Evolutionary conservation across 2,888 invertebrate genomes (phyloP), one percentile per base, ranked within the genome.

Genomic region (Scaptomyza polygonia): DNA sequence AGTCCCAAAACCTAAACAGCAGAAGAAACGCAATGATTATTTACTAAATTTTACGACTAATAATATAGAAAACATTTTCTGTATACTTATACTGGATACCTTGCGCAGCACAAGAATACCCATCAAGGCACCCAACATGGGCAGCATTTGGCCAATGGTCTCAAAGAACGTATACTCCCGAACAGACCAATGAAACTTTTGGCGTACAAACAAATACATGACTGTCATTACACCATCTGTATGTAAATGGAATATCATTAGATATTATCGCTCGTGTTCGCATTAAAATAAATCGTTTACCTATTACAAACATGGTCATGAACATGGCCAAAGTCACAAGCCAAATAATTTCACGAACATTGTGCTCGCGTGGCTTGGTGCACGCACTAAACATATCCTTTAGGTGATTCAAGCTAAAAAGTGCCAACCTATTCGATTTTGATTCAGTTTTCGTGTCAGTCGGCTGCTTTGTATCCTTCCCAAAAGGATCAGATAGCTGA

Each of bases 171-270:
- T 95, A 79, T 92, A 95, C 18, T 94, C 93, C 55, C 93, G 90
- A 48, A 95, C 91, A 12, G 94, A 92, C 96, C 96, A 96, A 16
- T 93, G 92, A 34, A 96, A 93, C 82, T 94, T 94, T 49, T 93
- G 93, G 62, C 95, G 93, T 0, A 94, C 91, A 88, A 94, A 96
- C 76, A 95, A 83, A 88, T 94, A 96, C 56, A 93, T 93, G n/a
- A 95, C 92, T 2, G 89, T 89, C 65, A 80, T 82, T n/a, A 72
- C 79, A 12, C 91, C 91, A 73, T 88, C 91, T 90, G 9, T 32
- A 48, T 4, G 2, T 4, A 14, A 30, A 14, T 29, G 8, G 4
- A 9, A 34, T n/a, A 3, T 21, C 9, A 18, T 25, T 27, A 16
- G 16, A 12, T 61, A 18, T 7, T n/a, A n/a, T 27, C 4, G 9